Evolutionary conservation across 2,113 vertebrate genomes (phyloP).

Genomic region (Myrmophylax atrothorax): DNA sequence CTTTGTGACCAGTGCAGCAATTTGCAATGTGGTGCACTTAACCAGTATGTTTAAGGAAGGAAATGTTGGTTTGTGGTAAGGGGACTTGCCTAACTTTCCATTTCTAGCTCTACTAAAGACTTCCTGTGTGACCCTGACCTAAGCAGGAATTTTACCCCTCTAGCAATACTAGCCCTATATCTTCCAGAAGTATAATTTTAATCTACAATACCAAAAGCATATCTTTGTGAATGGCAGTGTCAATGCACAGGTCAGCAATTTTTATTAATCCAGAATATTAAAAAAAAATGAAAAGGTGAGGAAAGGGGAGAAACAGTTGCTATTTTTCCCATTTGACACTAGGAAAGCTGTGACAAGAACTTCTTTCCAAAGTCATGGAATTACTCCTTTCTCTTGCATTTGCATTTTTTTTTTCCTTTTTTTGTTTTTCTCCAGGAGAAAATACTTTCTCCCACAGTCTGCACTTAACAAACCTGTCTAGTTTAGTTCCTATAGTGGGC

Average conservation of each 20-base stretch:
- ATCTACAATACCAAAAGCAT: slow-evolving; percentile 25
- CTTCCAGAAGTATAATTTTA: not conserved
- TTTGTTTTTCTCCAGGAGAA: not conserved
- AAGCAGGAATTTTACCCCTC: not conserved
- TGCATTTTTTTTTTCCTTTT: not conserved
- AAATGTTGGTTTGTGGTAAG: not conserved
- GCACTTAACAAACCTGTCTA: not conserved
- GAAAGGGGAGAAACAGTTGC: not conserved
- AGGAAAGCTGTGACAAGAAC: not conserved
- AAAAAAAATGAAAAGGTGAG: not conserved
- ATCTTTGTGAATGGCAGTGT: slow-evolving; percentile 1
- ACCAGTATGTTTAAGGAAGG: not conserved
- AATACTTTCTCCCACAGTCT: not conserved
- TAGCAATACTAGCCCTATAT: not conserved
- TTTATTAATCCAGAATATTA: not conserved
- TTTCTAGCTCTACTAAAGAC: not conserved
- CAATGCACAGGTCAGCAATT: slow-evolving; percentile 1
- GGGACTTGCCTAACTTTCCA: not conserved
- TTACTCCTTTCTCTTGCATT: not conserved
- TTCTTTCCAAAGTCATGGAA: not conserved
- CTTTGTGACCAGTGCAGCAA: not conserved
- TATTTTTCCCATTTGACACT: not conserved
- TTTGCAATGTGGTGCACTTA: not conserved
- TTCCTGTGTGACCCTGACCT: not conserved
- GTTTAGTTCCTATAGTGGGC: not conserved